These are phyloP conservation scores for Platysteira castanea DNA, from an alignment of 2,113 vertebrate genomes.

Conservation along the genomic window DNA sequence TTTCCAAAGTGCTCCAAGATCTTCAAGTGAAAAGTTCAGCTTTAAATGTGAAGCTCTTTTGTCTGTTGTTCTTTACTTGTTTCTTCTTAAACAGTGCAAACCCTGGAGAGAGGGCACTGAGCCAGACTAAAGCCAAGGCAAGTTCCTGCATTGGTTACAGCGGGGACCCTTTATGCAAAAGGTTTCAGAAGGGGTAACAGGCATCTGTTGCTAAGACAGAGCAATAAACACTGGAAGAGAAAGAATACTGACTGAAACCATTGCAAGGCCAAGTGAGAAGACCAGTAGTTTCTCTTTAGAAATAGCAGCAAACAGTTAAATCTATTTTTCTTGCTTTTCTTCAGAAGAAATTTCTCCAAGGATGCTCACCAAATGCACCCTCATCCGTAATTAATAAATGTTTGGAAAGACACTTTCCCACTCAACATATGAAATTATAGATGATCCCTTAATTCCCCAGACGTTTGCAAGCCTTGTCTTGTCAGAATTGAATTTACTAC, in stretches of 20 bases:
- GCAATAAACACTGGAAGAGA: not conserved
- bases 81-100: not conserved
- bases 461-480: constrained; percentile 67
- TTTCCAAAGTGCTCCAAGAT: not conserved
- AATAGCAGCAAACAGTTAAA: not conserved
- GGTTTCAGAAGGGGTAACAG: not conserved
- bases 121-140: not conserved
- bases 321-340: not conserved
- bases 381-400: constrained; percentile 55
- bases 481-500: constrained; percentile 72
- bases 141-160: not conserved
- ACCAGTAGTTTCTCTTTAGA: not conserved
- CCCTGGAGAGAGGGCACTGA: not conserved
- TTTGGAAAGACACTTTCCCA: constrained; percentile 53
- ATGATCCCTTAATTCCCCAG: constrained; percentile 69
- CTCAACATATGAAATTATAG: constrained; percentile 60
- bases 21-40: not conserved
- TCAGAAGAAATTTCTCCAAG: not conserved
- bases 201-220: not conserved
- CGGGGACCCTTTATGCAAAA: not conserved
- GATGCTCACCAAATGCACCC: not conserved
- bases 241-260: not conserved
- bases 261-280: not conserved
- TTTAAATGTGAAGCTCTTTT: not conserved
- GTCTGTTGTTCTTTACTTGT: not conserved